Percentiles rank a stretch among this genome's conserved stretches.
Conservation (phyloP, 2,888 invertebrate genomes). For the Tryphoninae sp. region DNA sequence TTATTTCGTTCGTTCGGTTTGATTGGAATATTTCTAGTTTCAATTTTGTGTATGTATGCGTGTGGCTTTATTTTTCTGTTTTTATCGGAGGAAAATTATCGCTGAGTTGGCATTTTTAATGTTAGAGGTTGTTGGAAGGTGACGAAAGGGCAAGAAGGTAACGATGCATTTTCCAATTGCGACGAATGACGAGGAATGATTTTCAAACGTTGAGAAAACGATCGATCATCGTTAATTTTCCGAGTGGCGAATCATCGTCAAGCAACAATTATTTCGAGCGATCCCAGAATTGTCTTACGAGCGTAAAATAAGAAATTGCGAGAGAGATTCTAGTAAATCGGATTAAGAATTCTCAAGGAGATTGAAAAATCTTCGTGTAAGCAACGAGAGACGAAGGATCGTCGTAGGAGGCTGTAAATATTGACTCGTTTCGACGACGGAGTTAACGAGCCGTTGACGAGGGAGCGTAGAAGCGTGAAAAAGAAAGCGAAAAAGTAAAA, state of each 20-base stretch:
- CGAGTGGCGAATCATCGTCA: background rate
- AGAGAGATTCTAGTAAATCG: background rate
- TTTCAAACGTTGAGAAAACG: no score
- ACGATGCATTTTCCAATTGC: no score
- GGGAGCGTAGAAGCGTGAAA: conserved; percentile 9
- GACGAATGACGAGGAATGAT: no score
- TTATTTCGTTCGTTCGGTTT: no score
- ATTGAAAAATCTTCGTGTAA: background rate
- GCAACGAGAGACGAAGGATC: background rate
- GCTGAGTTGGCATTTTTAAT: no score
- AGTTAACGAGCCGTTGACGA: conserved; percentile 43
- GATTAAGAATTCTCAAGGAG: background rate
- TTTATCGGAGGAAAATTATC: no score
- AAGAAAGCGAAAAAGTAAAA: conserved; percentile 13
- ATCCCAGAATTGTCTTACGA: background rate
- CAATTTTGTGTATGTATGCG: no score
- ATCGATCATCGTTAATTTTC: background rate
- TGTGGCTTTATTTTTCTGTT: no score
- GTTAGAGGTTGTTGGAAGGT: no score
- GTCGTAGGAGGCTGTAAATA: conserved; percentile 30
- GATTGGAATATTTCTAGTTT: no score
- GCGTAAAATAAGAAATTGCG: background rate
- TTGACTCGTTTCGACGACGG: conserved; percentile 20
- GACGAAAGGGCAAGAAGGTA: no score
- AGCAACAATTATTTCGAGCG: background rate